Base-by-base conservation (phyloP, 1,140 invertebrate genomes). In the Sipha flava region DNA sequence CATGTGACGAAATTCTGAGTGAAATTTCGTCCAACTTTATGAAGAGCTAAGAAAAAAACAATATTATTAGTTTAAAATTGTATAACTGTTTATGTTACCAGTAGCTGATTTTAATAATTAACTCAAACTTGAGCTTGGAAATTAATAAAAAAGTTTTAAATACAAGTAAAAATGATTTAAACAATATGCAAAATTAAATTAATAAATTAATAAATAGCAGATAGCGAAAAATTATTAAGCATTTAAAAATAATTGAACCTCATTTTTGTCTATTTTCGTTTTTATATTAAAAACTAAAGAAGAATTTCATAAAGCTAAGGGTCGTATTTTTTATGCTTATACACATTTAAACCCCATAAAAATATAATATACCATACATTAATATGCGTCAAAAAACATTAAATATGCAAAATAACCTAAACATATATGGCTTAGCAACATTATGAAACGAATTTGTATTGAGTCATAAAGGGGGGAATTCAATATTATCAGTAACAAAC, bases 361-460 rank as follows among this genome's bases (percentile, higher is more conserved):
- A 66, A 43, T 43, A 66, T 43, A 66, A 43, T 66, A 66, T 23
- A 43, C 64, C 64, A 23, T 43, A 66, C 64, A 66, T 66, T 70
- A 70, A 70, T 45, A 70, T 47, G 66, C 66, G 66, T 66, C 64
- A 66, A 66, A 66, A 66, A 29, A 40, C 66, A 70, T 70, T 47
- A 70, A 70, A 70, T 70, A 70, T 70, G 66, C 40, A 70, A 47
- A 70, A 70, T 70, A 70, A 47, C 66, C 29, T 70, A 70, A n/a
- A 70, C 40, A 68, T 26, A 68, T 23, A 47, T 47, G 43, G 40
- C 66, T 45, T 70, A 70, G 16, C 66, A 29, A 45, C 64, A 70
- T 70, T 26, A 47, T 31, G 40, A 29, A 70, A 70, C 40, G 40
- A 70, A 70, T 70, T 70, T 29, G 23, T 70, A 70, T 70, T 70